These are phyloP conservation scores for Orientallactaga sibirica DNA, from an alignment of 2,797 vertebrate genomes.

Conservation along the genomic window DNA sequence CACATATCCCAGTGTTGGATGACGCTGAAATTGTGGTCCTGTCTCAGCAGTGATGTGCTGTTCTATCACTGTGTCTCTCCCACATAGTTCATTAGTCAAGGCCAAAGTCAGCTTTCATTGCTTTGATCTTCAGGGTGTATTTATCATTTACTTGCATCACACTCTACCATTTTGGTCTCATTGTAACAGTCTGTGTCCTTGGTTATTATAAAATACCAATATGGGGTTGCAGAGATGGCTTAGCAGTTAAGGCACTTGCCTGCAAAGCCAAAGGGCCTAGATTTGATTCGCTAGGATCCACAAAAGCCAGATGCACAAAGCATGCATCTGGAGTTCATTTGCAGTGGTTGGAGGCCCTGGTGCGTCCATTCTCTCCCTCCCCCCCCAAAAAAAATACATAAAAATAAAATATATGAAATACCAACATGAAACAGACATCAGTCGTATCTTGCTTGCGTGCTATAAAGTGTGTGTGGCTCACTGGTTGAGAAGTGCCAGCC, in stretches of 20 bases:
- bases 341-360: no score
- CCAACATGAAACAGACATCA: no score
- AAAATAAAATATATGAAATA: no score
- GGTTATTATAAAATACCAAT: constrained; percentile 20
- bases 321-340: no score
- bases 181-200: not conserved
- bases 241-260: no score
- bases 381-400: no score
- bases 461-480: not conserved
- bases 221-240: no score
- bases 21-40: not conserved
- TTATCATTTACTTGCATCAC: not conserved
- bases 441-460: not conserved
- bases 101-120: not conserved
- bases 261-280: no score
- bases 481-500: not conserved
- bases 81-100: not conserved
- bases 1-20: not conserved
- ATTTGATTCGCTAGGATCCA: no score
- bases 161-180: not conserved
- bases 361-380: no score
- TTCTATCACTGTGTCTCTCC: not conserved
- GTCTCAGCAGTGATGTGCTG: not conserved
- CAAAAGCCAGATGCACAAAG: no score
- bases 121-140: not conserved